Percentiles rank a stretch among this genome's conserved stretches.
Conservation (phyloP, 2,888 invertebrate species). For the Sesamia inferens region DNA sequence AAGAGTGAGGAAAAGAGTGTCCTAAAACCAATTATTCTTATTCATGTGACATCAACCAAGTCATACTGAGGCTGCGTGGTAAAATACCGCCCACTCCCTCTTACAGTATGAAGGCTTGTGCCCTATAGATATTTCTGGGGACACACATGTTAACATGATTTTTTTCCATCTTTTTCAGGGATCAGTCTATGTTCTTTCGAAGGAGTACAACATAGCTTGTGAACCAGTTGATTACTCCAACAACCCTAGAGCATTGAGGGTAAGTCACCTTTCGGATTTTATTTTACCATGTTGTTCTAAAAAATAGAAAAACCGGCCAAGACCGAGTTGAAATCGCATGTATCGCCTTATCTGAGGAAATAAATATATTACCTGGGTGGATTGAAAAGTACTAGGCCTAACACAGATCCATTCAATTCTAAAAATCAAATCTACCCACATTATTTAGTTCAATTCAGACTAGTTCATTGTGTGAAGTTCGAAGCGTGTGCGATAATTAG, state of each 20-base stretch:
- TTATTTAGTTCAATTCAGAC: no score
- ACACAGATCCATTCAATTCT: no score
- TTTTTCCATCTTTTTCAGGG: constrained; percentile 50
- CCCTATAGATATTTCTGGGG: no score
- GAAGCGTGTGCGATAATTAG: no score
- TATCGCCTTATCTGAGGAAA: no score
- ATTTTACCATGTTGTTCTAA: not conserved
- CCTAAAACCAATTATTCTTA: not conserved
- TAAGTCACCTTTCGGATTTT: constrained; percentile 28
- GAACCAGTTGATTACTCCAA: constrained; percentile 55
- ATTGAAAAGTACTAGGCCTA: no score
- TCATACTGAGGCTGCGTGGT: not conserved
- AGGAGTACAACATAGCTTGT: constrained; percentile 48
- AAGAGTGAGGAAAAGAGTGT: no score
- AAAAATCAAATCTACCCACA: no score
- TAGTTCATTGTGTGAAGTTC: no score
- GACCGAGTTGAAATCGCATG: no score
- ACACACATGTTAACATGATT: not conserved
- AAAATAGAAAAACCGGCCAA: not conserved
- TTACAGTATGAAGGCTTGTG: not conserved
- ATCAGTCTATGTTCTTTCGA: constrained; percentile 23
- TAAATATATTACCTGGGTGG: no score
- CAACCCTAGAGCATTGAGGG: constrained; percentile 50
- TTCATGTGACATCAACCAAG: not conserved
- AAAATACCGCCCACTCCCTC: not conserved